Conservation (phyloP, 2,113 vertebrate species). For the Malurus alboscapulatus region DNA sequence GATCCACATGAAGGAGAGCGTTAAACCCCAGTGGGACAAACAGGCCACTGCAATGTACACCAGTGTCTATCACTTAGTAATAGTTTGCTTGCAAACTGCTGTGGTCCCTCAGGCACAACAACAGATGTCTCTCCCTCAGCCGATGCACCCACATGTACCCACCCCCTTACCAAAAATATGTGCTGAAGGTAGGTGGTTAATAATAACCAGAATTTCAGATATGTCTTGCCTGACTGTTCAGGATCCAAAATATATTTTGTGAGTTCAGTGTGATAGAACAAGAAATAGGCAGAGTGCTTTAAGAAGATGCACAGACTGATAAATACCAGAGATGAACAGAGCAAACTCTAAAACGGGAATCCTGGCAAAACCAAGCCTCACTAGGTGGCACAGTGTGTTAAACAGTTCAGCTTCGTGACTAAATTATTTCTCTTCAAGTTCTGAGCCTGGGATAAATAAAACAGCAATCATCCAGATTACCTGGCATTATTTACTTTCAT, state of each 20-base stretch:
- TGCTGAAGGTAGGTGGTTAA: not conserved
- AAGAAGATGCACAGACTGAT: not conserved
- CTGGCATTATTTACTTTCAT: too few relatives aligned
- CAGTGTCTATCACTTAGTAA: not conserved
- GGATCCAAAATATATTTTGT: not conserved
- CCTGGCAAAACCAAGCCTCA: too few relatives aligned
- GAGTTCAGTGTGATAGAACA: not conserved
- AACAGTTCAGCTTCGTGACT: not conserved
- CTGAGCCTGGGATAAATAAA: not conserved
- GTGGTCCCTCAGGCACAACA: not conserved
- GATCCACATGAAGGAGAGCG: fast-evolving
- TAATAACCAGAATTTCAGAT: not conserved
- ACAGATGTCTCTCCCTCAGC: not conserved
- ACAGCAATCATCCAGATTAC: not conserved
- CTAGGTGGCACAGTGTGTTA: fast-evolving
- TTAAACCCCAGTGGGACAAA: not conserved
- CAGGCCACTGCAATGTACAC: not conserved
- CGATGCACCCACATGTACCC: not conserved
- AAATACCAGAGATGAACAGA: not conserved
- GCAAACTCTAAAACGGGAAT: too few relatives aligned
- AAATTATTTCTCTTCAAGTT: not conserved
- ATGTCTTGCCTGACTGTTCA: not conserved
- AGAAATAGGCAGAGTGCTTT: not conserved
- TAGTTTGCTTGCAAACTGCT: not conserved
- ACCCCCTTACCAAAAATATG: fast-evolving